phyloP scores from a whole-genome alignment of 2,113 vertebrate genomes.

The Pipa parva region DNA sequence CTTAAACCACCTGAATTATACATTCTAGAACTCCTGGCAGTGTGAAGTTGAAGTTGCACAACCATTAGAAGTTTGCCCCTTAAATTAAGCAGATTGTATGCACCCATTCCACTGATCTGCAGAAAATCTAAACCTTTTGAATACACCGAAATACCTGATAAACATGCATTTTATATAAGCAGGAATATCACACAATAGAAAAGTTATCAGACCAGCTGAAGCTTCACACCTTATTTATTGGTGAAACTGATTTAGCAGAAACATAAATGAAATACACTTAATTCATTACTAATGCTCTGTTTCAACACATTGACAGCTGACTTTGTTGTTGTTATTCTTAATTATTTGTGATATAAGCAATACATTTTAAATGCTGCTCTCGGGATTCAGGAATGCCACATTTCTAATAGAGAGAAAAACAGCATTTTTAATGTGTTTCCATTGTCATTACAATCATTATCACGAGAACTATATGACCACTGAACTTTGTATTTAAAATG shows the following conservation, averaged over 20 bases:
- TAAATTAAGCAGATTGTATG: too few species aligned
- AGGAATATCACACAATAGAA: too few species aligned
- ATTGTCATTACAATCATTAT: conserved; percentile 33
- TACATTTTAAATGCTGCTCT: not conserved
- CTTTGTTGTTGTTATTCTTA: not conserved
- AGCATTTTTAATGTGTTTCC: conserved; percentile 4
- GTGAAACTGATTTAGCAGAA: not conserved
- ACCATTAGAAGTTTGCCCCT: too few species aligned
- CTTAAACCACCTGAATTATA: too few species aligned
- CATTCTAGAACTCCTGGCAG: too few species aligned
- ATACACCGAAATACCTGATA: too few species aligned
- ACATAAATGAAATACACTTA: not conserved
- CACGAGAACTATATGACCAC: conserved; percentile 16
- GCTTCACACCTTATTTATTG: too few species aligned
- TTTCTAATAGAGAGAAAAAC: not conserved
- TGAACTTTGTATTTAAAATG: conserved; percentile 35
- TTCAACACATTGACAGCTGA: not conserved
- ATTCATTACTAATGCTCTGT: not conserved
- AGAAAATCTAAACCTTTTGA: too few species aligned
- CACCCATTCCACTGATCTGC: too few species aligned
- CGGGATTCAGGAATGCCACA: not conserved
- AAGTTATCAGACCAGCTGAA: too few species aligned
- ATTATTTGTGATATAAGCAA: not conserved
- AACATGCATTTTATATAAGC: too few species aligned
- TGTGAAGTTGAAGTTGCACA: too few species aligned